Evolutionary conservation across 1,140 invertebrate genomes (phyloP), one percentile per base, ranked within the genome.

Genomic region (Zelostemma sp.): DNA sequence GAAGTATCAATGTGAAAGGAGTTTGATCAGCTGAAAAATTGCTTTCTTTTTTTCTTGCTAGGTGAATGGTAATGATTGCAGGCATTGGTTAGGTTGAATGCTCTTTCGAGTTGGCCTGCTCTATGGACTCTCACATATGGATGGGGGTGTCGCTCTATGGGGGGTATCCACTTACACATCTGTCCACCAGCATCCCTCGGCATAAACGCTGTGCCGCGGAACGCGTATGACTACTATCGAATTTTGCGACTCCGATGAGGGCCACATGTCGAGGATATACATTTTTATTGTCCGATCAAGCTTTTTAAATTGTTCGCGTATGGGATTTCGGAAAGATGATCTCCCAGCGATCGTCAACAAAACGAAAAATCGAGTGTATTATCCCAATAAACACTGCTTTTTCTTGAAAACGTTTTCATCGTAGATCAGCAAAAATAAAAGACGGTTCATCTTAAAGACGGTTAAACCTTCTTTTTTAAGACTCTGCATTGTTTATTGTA

Each of bases 121-220:
- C 25, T 65, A 65, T 72, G 48, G 61, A 57, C 50, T 65, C 48
- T 53, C 63, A 68, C 72, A 72, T 68, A 68, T 69, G 63, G 58
- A 72, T 71, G 71, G 66, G 76, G 74, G 73, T 75, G 73, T 76
- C 57, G 70, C 73, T 33, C 69, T 45, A 25, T 68, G 65, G 74
- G 75, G 74, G 73, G 73, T 70, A 66, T 57, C 78, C 81, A 81
- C 81, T 84, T 82, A 82, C 75, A 73, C 83, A 85, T 84, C 83
- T 85, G 82, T 83, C 80, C 81, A 74, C 77, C 80, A 80, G 76
- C 79, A 80, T 82, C 79, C 80, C 76, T 33, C 61, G 64, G 65
- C 50, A 18, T 45, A 38, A 46, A 41, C 61, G 50, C 45, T 28
- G 55, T 65, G 65, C 64, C 74, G 72, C 64, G 68, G 68, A 72